These are phyloP conservation scores for Callosobruchus maculatus DNA, from an alignment of 2,888 invertebrate genomes.

Conservation along the genomic window DNA sequence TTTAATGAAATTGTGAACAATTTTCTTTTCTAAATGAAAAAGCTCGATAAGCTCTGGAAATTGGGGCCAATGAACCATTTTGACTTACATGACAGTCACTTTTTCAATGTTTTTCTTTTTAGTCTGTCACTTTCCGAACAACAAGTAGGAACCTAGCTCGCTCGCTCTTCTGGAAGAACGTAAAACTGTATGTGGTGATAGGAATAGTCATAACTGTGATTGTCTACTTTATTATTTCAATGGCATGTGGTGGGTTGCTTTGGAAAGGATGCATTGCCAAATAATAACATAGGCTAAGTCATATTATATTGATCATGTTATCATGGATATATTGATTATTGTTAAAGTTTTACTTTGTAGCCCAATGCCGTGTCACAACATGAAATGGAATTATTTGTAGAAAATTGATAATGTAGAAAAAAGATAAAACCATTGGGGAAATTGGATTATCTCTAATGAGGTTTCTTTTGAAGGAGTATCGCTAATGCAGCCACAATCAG, in stretches of 20 bases:
- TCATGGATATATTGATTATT: not conserved
- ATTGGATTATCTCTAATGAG: too few species aligned
- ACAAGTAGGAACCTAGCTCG: constrained; percentile 82
- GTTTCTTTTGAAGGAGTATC: too few species aligned
- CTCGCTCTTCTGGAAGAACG: constrained; percentile 90
- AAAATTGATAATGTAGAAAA: too few species aligned
- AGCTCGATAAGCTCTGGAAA: too few species aligned
- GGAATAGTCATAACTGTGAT: constrained; percentile 63
- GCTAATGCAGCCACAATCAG: too few species aligned
- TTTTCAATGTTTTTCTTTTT: constrained; percentile 45
- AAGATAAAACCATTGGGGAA: too few species aligned
- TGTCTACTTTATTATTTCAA: constrained; percentile 80
- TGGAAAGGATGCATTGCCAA: constrained; percentile 66
- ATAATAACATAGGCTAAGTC: not conserved
- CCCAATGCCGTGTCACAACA: not conserved
- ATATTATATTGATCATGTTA: not conserved
- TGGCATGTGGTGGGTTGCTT: constrained; percentile 81
- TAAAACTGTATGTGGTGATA: constrained; percentile 80
- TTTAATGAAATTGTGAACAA: too few species aligned
- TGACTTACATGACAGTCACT: too few species aligned
- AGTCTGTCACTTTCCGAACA: constrained; percentile 86
- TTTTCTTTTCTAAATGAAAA: too few species aligned
- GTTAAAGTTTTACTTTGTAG: not conserved
- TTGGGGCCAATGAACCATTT: too few species aligned
- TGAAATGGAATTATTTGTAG: too few species aligned